These are phyloP conservation scores for Novumbra hubbsi DNA, from an alignment of 2,797 vertebrate genomes.

Conservation along the genomic window DNA sequence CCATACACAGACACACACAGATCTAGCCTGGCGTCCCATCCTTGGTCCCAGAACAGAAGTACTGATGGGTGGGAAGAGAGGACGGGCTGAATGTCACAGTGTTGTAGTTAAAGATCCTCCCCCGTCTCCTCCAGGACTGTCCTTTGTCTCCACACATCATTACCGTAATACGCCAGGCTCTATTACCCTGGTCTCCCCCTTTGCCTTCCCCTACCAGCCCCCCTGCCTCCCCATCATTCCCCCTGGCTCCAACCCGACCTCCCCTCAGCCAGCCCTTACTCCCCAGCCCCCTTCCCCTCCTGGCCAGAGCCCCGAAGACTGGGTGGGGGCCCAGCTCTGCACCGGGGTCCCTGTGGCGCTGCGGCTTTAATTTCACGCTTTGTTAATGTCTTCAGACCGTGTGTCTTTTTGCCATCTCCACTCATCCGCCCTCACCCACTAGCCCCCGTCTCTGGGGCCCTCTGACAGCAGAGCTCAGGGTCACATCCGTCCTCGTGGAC, in stretches of 20 bases:
- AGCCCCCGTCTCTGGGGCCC: conserved; percentile 46
- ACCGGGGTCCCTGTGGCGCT: conserved; percentile 58
- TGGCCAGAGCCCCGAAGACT: conserved; percentile 51
- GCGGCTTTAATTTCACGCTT: conserved; percentile 81
- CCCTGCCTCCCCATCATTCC: conserved; percentile 19
- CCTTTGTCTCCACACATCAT: conserved; percentile 74
- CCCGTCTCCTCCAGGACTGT: conserved; percentile 58
- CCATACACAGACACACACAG: background rate
- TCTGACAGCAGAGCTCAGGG: conserved; percentile 46
- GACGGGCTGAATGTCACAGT: conserved; percentile 54
- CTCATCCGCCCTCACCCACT: conserved; percentile 13
- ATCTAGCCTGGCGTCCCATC: background rate
- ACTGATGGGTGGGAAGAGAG: conserved; percentile 9
- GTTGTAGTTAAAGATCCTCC: conserved; percentile 63
- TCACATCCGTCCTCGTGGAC: conserved; percentile 56
- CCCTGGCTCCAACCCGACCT: too few relatives aligned
- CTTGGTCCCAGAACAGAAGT: background rate
- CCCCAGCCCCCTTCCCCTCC: background rate
- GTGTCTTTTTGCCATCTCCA: background rate
- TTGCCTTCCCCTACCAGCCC: background rate
- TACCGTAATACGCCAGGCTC: conserved; percentile 74
- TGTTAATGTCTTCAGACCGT: conserved; percentile 74
- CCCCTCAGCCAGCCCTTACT: conserved; percentile 22
- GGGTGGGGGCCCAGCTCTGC: conserved; percentile 44
- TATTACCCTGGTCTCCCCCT: conserved; percentile 68